phyloP scores from a whole-genome alignment of 1,140 invertebrate genomes.

The Hylaeus anthracinus region DNA sequence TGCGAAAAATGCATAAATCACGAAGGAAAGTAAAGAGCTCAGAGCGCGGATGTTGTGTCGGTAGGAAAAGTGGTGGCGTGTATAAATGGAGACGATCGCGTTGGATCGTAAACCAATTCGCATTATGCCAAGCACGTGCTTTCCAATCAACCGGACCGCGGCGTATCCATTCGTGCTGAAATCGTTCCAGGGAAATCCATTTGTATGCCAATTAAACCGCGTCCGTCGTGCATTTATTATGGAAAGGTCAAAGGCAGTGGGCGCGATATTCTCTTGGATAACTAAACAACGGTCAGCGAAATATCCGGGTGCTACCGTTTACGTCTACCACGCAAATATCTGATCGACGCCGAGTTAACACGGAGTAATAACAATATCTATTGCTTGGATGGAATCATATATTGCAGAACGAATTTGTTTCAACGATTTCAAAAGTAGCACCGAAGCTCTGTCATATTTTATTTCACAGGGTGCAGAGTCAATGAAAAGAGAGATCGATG shows the following conservation, averaged over 20 bases:
- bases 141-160: conserved; percentile 32
- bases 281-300: conserved; percentile 42
- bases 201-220: conserved; percentile 60
- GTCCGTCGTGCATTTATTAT: conserved; percentile 52
- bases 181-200: conserved; percentile 55
- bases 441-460: background rate
- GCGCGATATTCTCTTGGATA: conserved; percentile 35
- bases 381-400: background rate
- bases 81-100: conserved; percentile 32
- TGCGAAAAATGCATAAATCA: no score
- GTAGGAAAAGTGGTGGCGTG: background rate
- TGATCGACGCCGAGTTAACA: background rate
- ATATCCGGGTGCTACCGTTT: conserved; percentile 18
- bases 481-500: no score
- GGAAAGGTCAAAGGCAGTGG: conserved; percentile 51
- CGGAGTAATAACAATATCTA: conserved; percentile 7
- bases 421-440: background rate
- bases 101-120: conserved; percentile 43
- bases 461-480: no score
- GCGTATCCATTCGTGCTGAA: conserved; percentile 39
- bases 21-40: no score
- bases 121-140: conserved; percentile 58
- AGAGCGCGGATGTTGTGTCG: no score
- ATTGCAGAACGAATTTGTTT: background rate
- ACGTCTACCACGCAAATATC: conserved; percentile 21